These are phyloP conservation scores for Rhopalosiphum nymphaeae DNA, from an alignment of 2,888 invertebrate species.

Conservation along the genomic window DNA sequence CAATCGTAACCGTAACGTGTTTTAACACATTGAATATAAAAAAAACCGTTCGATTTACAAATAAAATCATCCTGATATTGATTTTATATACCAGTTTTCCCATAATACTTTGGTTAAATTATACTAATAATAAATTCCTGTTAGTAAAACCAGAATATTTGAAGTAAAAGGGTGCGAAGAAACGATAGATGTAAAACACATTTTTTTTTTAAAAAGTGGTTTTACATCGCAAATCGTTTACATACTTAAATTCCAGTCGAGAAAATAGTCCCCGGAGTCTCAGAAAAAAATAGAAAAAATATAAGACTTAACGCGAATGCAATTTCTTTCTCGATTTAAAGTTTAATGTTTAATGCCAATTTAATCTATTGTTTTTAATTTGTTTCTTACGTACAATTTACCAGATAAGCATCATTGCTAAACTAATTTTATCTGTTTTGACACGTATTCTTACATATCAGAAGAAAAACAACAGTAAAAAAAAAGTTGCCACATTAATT, in stretches of 20 bases:
- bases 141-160: not conserved
- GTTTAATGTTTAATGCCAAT: slow-evolving; percentile 32
- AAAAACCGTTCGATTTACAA: not conserved
- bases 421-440: slow-evolving; percentile 1
- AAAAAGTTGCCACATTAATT: not conserved
- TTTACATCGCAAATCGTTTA: slow-evolving; percentile 57
- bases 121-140: not conserved
- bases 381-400: slow-evolving; percentile 27
- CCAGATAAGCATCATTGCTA: slow-evolving; percentile 23
- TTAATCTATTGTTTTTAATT: slow-evolving; percentile 51
- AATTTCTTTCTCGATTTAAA: slow-evolving; percentile 29
- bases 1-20: not conserved
- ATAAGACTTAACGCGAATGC: slow-evolving; percentile 48
- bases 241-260: slow-evolving; percentile 16
- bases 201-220: slow-evolving; percentile 43
- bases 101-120: not conserved
- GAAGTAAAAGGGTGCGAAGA: slow-evolving; percentile 32
- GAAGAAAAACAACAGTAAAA: not conserved
- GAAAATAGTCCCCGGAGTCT: slow-evolving; percentile 40
- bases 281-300: not conserved
- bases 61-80: not conserved
- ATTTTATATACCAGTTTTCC: not conserved
- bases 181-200: slow-evolving; percentile 40
- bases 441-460: not conserved
- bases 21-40: not conserved